Evolutionary conservation across 2,113 vertebrate species (phyloP), one percentile per base, ranked within the genome.

Genomic region (Opisthocomus hoazin): DNA sequence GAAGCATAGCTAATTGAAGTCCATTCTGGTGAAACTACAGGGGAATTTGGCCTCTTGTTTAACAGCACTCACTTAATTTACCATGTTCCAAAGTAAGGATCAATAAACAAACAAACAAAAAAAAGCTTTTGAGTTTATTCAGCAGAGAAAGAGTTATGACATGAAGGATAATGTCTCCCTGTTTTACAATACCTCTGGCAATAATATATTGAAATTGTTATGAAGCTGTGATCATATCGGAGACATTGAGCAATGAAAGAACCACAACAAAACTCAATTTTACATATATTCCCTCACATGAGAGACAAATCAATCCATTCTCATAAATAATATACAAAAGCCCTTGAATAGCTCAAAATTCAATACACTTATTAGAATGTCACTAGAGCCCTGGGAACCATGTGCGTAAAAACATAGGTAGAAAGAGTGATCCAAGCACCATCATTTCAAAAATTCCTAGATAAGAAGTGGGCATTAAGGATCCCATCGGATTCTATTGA

Each of bases 291-390:
- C 90, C 84, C 68, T 80, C 79, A 74, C 51, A 83, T 68, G 56
- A 93, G 61, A 96, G 87, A 84, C 89, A 94, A 81, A 91, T 94
- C 89, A 94, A 95, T 95, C 73, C 66, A 60, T 82, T 86, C 92
- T 95, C 85, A 96, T 96, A 96, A 97, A 97, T 97, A 97, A 97
- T 95, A 89, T 41, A 92, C 83, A 92, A 92, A 87, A 93, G 30
- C 81, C 45, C 78, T 89, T 83, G 83, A 95, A 96, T 9, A 75
- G 69, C 75, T 85, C 76, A 88, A 92, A 93, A 96, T 93, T 88
- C 93, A 87, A 95, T 96, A 93, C 41, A 37, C 65, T 92, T 85
- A 95, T 93, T 95, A 93, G 90, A 89, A 92, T 78, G 79, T 91
- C 90, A 96, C 64, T 90, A 77, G 58, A 78, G 64, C 51, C 64